Percentiles rank a stretch among this genome's conserved stretches.
Conservation (phyloP, 2,888 invertebrate species). For the Melinaea menophilus region DNA sequence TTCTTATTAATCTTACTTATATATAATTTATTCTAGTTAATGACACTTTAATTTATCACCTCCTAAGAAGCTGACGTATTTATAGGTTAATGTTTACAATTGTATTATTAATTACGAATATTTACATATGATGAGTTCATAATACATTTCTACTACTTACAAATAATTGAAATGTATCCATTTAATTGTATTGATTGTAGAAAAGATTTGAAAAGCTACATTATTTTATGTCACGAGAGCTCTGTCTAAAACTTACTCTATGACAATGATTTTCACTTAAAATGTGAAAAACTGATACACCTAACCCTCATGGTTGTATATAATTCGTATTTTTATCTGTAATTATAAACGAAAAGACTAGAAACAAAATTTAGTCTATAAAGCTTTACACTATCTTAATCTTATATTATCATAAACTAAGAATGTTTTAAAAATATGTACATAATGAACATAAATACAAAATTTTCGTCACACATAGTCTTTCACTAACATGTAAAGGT, state of each 20-base stretch:
- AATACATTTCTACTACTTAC: background rate
- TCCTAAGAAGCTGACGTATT: too few species aligned
- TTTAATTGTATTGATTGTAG: too few species aligned
- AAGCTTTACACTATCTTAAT: conserved; percentile 19
- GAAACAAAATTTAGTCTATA: conserved; percentile 11
- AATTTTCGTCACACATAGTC: conserved; percentile 14
- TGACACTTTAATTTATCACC: too few species aligned
- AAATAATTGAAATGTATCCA: too few species aligned
- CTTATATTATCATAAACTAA: conserved; percentile 10
- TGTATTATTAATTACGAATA: background rate
- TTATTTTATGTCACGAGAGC: too few species aligned
- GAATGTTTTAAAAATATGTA: conserved; percentile 16
- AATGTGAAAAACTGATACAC: background rate
- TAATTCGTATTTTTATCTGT: background rate
- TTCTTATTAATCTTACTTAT: background rate
- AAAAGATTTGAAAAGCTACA: too few species aligned
- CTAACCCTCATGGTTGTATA: conserved; percentile 2
- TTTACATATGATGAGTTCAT: background rate
- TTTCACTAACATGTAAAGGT: conserved; percentile 14
- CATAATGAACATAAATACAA: conserved; percentile 22
- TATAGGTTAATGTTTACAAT: too few species aligned
- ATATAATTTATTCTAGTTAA: too few species aligned
- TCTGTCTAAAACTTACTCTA: background rate
- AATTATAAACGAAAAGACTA: conserved; percentile 5
- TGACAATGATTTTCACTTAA: conserved; percentile 2